These are phyloP conservation scores for Poicephalus meyeri DNA, from an alignment of 2,113 vertebrate species.

Conservation along the genomic window DNA sequence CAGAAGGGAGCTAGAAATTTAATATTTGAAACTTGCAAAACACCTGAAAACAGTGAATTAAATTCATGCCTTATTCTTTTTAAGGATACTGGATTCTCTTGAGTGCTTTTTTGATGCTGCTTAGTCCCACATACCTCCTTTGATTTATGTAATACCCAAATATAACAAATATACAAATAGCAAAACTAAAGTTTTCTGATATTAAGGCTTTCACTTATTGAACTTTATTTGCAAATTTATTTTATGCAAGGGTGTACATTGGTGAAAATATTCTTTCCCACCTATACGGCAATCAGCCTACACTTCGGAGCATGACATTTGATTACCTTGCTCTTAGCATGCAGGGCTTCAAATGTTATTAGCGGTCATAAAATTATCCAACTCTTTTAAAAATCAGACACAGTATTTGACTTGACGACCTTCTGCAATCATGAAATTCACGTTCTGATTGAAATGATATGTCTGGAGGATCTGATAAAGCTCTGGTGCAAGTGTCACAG, in stretches of 20 bases:
- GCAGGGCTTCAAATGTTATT: constrained; percentile 60
- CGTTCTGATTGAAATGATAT: constrained; percentile 49
- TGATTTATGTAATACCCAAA: background rate
- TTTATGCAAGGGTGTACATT: background rate
- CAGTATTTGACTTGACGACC: constrained; percentile 61
- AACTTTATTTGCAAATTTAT: constrained; percentile 21
- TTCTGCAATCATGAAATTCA: constrained; percentile 59
- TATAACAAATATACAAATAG: background rate
- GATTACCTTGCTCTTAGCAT: constrained; percentile 58
- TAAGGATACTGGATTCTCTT: accelerated
- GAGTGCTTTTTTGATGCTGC: background rate
- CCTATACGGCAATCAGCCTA: constrained; percentile 32
- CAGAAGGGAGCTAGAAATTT: background rate
- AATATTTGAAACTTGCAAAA: background rate
- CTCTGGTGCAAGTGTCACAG: constrained; percentile 51
- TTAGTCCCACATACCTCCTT: background rate
- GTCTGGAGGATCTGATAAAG: constrained; percentile 42
- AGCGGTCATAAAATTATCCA: constrained; percentile 68
- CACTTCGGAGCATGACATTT: constrained; percentile 13
- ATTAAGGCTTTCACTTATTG: constrained; percentile 23
- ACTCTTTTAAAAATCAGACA: constrained; percentile 67
- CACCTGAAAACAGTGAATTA: background rate
- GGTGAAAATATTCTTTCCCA: constrained; percentile 11
- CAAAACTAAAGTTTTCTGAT: constrained; percentile 22
- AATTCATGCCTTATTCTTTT: background rate